These are phyloP conservation scores for Pomacea maculata DNA, from an alignment of 1,140 invertebrate genomes.

Conservation along the genomic window DNA sequence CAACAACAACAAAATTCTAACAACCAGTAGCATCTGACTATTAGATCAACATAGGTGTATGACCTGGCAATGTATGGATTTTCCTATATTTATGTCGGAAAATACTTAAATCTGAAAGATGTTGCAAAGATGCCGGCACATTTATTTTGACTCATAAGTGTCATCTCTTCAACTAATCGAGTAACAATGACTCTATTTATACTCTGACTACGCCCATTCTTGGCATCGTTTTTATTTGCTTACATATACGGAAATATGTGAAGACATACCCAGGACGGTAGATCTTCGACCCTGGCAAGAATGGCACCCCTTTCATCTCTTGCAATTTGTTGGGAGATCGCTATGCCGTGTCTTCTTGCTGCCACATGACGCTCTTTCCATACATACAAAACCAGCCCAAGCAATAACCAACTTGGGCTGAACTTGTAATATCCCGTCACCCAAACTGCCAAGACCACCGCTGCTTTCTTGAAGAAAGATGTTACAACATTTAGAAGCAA, in stretches of 20 bases:
- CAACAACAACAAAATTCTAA: too few species aligned
- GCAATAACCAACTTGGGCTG: slow-evolving; percentile 86
- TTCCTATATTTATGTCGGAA: too few species aligned
- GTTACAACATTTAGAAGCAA: slow-evolving; percentile 43
- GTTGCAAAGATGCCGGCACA: too few species aligned
- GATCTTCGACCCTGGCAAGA: slow-evolving; percentile 81
- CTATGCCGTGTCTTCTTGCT: slow-evolving; percentile 78
- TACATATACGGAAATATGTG: not conserved
- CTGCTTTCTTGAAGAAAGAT: slow-evolving; percentile 56
- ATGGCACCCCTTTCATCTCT: slow-evolving; percentile 88
- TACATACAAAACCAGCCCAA: slow-evolving; percentile 81
- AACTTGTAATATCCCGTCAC: slow-evolving; percentile 86
- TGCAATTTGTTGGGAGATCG: slow-evolving; percentile 82
- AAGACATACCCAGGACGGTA: slow-evolving; percentile 87
- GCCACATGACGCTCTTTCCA: slow-evolving; percentile 82
- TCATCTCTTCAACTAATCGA: not conserved
- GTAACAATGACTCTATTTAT: not conserved
- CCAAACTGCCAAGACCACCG: slow-evolving; percentile 68
- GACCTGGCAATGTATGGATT: too few species aligned
- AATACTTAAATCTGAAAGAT: too few species aligned
- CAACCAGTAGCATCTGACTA: too few species aligned
- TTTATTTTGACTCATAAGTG: not conserved
- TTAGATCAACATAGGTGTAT: too few species aligned
- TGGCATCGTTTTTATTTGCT: not conserved
- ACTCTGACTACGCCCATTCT: not conserved